phyloP scores from a whole-genome alignment of 2,113 vertebrate genomes.

The Cygnus buccinator region DNA sequence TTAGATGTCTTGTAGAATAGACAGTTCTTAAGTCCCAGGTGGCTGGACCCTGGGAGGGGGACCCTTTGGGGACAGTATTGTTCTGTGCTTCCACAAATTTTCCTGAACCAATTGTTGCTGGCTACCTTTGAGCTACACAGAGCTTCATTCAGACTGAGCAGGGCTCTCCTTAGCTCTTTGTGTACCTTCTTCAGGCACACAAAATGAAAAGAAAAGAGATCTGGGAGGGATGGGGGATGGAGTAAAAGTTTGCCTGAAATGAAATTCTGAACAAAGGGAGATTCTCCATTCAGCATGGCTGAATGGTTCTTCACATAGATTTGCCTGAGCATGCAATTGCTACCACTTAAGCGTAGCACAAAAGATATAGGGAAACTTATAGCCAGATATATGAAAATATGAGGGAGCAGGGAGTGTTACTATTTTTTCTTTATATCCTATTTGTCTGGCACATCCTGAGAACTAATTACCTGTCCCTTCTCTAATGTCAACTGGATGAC shows the following conservation, averaged over 20 bases:
- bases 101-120: not conserved
- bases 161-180: not conserved
- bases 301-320: not conserved
- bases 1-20: not conserved
- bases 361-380: not conserved
- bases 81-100: not conserved
- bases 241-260: not conserved
- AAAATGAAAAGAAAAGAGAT: not conserved
- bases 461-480: not conserved
- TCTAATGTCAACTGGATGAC: not conserved
- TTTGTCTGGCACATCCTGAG: not conserved
- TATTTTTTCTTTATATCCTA: not conserved
- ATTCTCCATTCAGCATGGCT: not conserved
- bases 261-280: not conserved
- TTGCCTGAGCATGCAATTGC: not conserved
- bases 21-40: not conserved
- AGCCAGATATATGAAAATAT: not conserved
- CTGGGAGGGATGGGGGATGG: not conserved
- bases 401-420: not conserved
- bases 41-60: not conserved
- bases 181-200: not conserved
- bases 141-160: not conserved
- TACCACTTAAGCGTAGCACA: not conserved
- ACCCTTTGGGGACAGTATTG: accelerated
- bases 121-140: not conserved